Conservation (phyloP, 2,888 invertebrate genomes). For the Papilio protenor region DNA sequence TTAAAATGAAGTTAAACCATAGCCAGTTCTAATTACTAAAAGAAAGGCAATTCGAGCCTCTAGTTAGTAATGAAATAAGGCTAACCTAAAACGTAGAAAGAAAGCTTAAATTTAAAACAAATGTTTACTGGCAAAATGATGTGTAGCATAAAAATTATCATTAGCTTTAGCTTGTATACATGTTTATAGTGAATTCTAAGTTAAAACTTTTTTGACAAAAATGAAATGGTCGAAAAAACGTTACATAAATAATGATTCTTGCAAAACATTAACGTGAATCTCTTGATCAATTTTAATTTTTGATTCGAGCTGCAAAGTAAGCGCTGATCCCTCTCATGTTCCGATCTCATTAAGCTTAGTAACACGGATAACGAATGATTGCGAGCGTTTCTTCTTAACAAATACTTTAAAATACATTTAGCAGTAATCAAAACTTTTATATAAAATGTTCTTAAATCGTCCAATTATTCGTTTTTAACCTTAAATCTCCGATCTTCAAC, state of each 20-base stretch:
- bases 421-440: neutral
- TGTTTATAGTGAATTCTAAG: too few species aligned
- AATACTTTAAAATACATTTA: neutral
- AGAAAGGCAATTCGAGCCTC: too few species aligned
- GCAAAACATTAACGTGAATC: neutral
- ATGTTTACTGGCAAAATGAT: too few species aligned
- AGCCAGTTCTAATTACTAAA: too few species aligned
- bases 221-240: neutral
- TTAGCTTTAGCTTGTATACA: too few species aligned
- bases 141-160: too few species aligned
- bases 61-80: too few species aligned
- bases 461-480: too few species aligned
- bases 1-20: too few species aligned
- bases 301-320: neutral
- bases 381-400: neutral
- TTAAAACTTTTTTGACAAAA: neutral
- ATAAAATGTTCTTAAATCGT: neutral
- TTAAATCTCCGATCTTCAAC: too few species aligned
- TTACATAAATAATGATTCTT: neutral
- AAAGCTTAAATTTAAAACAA: too few species aligned
- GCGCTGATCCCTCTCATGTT: conserved; percentile 3
- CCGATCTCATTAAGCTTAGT: conserved; percentile 14
- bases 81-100: too few species aligned
- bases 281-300: conserved; percentile 21
- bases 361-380: conserved; percentile 13